Conservation (phyloP, 1,140 invertebrate genomes). For the Ectropis grisescens region DNA sequence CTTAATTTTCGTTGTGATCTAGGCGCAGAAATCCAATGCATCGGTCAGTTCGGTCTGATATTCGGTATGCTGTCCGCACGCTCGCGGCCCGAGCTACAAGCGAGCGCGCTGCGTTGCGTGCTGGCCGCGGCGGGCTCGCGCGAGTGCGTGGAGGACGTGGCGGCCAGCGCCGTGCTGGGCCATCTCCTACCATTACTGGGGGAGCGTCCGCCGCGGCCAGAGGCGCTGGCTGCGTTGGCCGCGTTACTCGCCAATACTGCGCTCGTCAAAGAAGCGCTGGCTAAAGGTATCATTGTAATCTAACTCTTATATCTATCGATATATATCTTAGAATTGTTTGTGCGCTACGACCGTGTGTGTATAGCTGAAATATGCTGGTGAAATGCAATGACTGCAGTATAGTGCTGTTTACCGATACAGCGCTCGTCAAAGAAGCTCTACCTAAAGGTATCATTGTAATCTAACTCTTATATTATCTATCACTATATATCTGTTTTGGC, state of each 20-base stretch:
- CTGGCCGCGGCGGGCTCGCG: conserved; percentile 34
- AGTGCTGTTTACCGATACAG: too few relatives aligned
- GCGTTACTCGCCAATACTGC: conserved; percentile 92
- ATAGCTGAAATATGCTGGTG: too few relatives aligned
- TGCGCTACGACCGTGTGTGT: too few relatives aligned
- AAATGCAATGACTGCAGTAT: too few relatives aligned
- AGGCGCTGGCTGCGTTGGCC: conserved; percentile 81
- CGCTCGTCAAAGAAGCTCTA: too few relatives aligned
- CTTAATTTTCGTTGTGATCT: too few relatives aligned
- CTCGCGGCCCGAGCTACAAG: conserved; percentile 75
- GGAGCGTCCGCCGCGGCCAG: conserved; percentile 74
- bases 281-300: too few relatives aligned
- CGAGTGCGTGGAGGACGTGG: conserved; percentile 96
- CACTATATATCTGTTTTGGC: too few relatives aligned
- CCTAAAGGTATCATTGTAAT: too few relatives aligned
- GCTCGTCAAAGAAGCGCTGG: conserved; percentile 94
- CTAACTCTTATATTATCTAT: too few relatives aligned
- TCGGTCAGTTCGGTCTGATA: conserved; percentile 94
- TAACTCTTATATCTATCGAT: too few relatives aligned
- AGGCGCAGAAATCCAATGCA: conserved; percentile 95
- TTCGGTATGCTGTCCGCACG: conserved; percentile 84
- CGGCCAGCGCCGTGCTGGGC: conserved; percentile 86
- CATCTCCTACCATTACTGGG: conserved; percentile 84
- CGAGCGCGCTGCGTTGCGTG: conserved; percentile 68
- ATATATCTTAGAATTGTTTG: too few relatives aligned